These are phyloP conservation scores for Mus caroli DNA, from an alignment of 2,797 vertebrate genomes.

Conservation along the genomic window DNA sequence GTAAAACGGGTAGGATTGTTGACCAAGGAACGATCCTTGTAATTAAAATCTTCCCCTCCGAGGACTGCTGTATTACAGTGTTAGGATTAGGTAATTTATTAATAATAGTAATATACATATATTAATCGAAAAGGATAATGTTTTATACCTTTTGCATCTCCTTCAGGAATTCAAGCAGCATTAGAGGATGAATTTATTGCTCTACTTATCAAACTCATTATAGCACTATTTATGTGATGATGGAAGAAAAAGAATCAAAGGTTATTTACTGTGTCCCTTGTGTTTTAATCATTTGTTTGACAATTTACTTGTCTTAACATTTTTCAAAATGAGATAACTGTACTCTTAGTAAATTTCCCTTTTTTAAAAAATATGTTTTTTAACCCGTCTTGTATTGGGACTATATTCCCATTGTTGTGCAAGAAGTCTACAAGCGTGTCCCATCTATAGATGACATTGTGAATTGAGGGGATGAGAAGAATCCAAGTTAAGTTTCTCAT, in stretches of 20 bases:
- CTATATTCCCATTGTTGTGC: neutral
- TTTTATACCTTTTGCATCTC: neutral
- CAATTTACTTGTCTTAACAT: neutral
- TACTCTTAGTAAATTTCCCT: neutral
- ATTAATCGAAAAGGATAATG: constrained; percentile 45
- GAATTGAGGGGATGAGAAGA: neutral
- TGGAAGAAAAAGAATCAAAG: neutral
- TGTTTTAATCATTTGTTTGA: neutral
- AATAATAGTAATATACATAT: neutral
- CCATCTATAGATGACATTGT: neutral
- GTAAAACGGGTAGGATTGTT: constrained; percentile 39
- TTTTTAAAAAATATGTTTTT: neutral
- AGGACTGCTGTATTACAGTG: neutral
- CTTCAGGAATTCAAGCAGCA: neutral
- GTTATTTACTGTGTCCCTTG: neutral
- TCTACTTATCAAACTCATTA: neutral
- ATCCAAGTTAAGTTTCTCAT: neutral
- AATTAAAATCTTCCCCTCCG: neutral
- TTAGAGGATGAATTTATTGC: neutral
- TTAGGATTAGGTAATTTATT: neutral
- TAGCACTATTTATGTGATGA: neutral
- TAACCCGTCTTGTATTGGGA: neutral
- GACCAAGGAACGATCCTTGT: constrained; percentile 24
- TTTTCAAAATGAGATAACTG: constrained; percentile 11
- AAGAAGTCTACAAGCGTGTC: neutral